Conservation (phyloP, 2,113 vertebrate species). For the Leptosomus discolor region DNA sequence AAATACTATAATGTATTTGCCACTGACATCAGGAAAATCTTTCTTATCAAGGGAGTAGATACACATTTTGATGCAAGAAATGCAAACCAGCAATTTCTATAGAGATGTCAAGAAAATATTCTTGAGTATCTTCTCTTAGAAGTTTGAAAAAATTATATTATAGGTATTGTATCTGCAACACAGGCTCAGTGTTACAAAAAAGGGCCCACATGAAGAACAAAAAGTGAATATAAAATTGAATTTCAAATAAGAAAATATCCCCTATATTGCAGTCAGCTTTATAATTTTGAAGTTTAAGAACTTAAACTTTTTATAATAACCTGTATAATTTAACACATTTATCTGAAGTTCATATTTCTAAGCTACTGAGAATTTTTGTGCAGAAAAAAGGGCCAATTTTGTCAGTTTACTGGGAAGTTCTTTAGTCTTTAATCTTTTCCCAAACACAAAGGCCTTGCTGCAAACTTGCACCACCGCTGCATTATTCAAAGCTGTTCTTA, state of each 20-base stretch:
- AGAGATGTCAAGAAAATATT: not conserved
- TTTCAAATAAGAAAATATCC: no score
- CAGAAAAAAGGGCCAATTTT: not conserved
- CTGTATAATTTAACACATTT: not conserved
- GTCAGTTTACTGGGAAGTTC: not conserved
- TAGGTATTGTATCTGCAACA: not conserved
- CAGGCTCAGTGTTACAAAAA: not conserved
- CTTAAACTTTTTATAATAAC: not conserved
- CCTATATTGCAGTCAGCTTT: not conserved
- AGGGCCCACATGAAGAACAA: not conserved
- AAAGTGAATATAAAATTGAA: not conserved
- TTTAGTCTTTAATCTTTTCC: not conserved
- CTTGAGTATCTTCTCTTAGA: not conserved
- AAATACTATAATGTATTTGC: accelerated
- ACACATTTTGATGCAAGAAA: not conserved
- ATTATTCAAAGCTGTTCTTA: constrained; percentile 31
- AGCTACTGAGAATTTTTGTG: not conserved
- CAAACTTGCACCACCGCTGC: not conserved
- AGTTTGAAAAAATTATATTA: not conserved
- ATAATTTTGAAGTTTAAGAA: not conserved
- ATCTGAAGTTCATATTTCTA: not conserved
- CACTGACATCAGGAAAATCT: not conserved
- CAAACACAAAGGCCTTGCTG: not conserved
- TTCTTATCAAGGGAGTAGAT: not conserved
- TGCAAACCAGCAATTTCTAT: not conserved